These are phyloP conservation scores for Coreius guichenoti DNA, from an alignment of 2,797 vertebrate species.

Conservation along the genomic window DNA sequence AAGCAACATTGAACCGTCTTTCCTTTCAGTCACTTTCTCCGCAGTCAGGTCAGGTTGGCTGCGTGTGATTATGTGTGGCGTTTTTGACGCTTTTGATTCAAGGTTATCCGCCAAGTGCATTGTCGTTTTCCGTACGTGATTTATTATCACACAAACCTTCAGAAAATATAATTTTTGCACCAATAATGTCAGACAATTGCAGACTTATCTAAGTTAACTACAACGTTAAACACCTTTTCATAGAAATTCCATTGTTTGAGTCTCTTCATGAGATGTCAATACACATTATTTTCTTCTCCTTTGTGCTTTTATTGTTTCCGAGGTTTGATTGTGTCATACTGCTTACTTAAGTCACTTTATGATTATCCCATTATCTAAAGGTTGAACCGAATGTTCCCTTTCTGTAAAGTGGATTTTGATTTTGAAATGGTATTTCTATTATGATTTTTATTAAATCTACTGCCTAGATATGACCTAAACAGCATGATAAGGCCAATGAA, in stretches of 20 bases:
- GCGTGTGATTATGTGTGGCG: conserved; percentile 17
- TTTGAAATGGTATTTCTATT: background rate
- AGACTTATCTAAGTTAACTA: background rate
- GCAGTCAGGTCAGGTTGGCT: conserved; percentile 43
- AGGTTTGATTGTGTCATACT: background rate
- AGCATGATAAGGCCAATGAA: background rate
- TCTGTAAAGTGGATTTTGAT: conserved; percentile 3
- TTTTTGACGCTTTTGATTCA: conserved; percentile 36
- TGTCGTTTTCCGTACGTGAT: background rate
- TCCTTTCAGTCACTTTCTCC: conserved; percentile 55
- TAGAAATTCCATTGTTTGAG: background rate
- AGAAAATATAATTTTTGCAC: background rate
- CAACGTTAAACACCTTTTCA: background rate
- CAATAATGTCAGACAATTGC: background rate
- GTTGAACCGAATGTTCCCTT: conserved; percentile 3
- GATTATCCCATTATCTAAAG: conserved; percentile 20
- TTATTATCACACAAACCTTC: background rate
- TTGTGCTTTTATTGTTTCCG: background rate
- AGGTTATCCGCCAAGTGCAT: conserved; percentile 30
- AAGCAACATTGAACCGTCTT: conserved; percentile 64
- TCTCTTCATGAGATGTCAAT: background rate
- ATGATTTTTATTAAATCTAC: conserved; percentile 1
- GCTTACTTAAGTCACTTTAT: conserved; percentile 1
- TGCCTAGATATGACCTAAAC: background rate
- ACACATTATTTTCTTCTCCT: background rate